These are phyloP conservation scores for Tragelaphus scriptus DNA, from an alignment of 2,113 vertebrate genomes.

Conservation along the genomic window DNA sequence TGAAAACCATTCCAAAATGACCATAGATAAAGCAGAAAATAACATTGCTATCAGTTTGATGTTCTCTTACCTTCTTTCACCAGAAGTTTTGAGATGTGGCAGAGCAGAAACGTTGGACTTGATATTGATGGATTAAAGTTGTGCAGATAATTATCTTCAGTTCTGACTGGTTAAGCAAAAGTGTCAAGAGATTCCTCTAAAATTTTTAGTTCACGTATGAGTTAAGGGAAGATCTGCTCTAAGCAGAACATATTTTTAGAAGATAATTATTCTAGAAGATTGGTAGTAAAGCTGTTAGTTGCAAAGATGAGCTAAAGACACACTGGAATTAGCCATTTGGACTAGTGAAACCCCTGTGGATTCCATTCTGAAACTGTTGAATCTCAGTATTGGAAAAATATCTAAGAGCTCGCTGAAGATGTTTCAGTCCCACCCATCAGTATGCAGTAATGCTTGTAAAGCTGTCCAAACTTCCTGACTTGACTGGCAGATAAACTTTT, in stretches of 20 bases:
- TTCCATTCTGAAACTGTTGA: neutral
- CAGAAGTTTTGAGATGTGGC: neutral
- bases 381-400: neutral
- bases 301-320: neutral
- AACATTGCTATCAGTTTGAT: neutral
- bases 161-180: neutral
- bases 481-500: neutral
- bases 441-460: neutral
- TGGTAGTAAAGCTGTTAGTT: neutral
- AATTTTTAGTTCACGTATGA: neutral
- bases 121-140: neutral
- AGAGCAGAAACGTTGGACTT: neutral
- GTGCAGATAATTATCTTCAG: neutral
- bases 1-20: neutral
- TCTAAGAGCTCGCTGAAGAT: neutral
- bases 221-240: neutral
- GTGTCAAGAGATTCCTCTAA: neutral
- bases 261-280: neutral
- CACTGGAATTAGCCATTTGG: neutral
- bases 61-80: neutral
- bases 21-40: neutral
- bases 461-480: neutral
- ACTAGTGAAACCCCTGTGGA: neutral
- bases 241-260: neutral
- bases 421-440: neutral